These are phyloP conservation scores for Lytechinus variegatus DNA, from an alignment of 35 echinoderm and acorn worm genomes.

Conservation along the genomic window DNA sequence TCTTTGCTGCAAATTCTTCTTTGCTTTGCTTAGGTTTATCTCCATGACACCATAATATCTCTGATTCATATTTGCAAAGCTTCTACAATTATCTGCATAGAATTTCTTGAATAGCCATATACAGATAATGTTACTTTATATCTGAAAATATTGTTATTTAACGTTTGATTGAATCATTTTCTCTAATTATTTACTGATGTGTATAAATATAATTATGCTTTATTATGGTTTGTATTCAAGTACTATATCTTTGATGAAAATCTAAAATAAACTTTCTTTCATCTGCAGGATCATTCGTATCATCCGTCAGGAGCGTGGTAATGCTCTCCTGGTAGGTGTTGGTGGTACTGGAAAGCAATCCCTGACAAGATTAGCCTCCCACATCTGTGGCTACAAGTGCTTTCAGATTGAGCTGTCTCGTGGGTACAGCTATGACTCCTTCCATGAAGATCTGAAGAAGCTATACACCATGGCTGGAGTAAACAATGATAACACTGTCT, in stretches of 20 bases:
- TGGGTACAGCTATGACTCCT: constrained; percentile 88
- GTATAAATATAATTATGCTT: too few species aligned
- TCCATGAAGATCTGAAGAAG: constrained; percentile 99
- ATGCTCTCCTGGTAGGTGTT: constrained; percentile 93
- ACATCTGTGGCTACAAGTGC: constrained; percentile 97
- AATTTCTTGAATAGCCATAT: not conserved
- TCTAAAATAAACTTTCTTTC: not conserved
- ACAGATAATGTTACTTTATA: not conserved
- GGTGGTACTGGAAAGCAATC: constrained; percentile 97
- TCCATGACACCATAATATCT: not conserved
- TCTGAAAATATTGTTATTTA: not conserved
- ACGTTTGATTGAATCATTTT: not conserved
- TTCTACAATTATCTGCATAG: not conserved
- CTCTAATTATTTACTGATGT: too few species aligned
- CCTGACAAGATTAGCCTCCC: constrained; percentile 85
- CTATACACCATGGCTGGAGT: constrained; percentile 95
- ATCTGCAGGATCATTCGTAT: constrained; percentile 85
- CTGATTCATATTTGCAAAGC: not conserved
- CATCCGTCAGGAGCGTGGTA: constrained; percentile 96
- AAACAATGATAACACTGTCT: constrained; percentile 87
- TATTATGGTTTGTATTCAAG: too few species aligned
- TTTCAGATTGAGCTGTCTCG: constrained; percentile 95
- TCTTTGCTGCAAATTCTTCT: not conserved
- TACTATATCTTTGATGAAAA: too few species aligned
- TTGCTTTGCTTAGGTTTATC: not conserved